phyloP scores from a whole-genome alignment of 2,113 vertebrate genomes.

The Sarotherodon lohbergeri region DNA sequence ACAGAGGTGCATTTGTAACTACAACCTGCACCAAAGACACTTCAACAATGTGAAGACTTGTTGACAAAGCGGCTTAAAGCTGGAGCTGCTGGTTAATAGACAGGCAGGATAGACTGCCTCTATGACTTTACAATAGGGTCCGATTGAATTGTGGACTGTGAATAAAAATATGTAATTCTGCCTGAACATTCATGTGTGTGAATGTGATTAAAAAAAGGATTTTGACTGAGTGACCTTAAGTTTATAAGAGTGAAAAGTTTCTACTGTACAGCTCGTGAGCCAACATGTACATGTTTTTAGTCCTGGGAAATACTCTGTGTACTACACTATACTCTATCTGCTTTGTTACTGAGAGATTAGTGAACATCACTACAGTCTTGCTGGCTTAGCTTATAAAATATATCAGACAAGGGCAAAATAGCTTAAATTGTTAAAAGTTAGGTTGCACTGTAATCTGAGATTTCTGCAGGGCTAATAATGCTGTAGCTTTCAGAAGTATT shows the following conservation, averaged over 20 bases:
- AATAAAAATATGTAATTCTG: not conserved
- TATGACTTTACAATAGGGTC: not conserved
- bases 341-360: not conserved
- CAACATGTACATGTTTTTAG: not conserved
- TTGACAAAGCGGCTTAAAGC: not conserved
- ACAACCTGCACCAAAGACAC: not conserved
- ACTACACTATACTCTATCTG: not conserved
- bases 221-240: not conserved
- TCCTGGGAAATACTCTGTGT: not conserved
- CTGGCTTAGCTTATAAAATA: not conserved
- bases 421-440: not conserved
- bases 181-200: not conserved
- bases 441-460: not conserved
- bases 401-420: not conserved
- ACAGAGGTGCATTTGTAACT: not conserved
- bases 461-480: not conserved
- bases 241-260: not conserved
- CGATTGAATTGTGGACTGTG: not conserved
- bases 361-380: not conserved
- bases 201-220: not conserved
- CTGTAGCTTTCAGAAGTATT: not conserved
- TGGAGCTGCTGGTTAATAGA: slow-evolving; percentile 1
- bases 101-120: not conserved
- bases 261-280: not conserved
- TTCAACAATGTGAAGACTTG: not conserved